These are phyloP conservation scores for Syngnathoides biaculeatus DNA, from an alignment of 2,113 vertebrate genomes.

Conservation along the genomic window DNA sequence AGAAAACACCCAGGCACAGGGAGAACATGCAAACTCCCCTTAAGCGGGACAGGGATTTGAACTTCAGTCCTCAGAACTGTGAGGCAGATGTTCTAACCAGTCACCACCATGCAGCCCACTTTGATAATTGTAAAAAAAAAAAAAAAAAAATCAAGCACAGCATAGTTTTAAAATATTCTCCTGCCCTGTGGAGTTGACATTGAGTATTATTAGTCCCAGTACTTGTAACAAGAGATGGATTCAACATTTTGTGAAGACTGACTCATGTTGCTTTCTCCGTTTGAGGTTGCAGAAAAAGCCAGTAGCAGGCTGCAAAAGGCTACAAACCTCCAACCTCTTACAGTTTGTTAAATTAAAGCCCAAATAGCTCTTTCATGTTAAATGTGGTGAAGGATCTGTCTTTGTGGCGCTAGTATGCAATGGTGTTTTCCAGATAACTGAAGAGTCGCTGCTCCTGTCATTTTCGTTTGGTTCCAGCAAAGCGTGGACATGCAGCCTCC, in stretches of 20 bases:
- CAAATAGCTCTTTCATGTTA: conserved; percentile 18
- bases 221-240: neutral
- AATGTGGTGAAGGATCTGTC: conserved; percentile 14
- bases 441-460: conserved; percentile 38
- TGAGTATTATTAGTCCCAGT: too few species aligned
- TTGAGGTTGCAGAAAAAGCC: neutral
- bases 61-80: too few species aligned
- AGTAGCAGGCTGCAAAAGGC: neutral
- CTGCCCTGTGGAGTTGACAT: neutral
- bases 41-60: too few species aligned
- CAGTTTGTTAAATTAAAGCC: conserved; percentile 13
- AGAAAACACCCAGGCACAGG: too few species aligned
- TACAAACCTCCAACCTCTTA: neutral
- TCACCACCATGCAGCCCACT: too few species aligned
- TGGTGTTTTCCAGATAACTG: conserved; percentile 46
- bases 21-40: too few species aligned
- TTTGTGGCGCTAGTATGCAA: conserved; percentile 10
- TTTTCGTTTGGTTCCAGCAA: conserved; percentile 44
- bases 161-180: too few species aligned
- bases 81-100: too few species aligned
- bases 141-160: neutral
- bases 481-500: conserved; percentile 32
- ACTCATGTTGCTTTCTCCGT: neutral
- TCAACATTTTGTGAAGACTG: neutral
- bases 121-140: neutral